Base-by-base conservation (phyloP, 2,113 vertebrate species). In the Notothenia coriiceps region DNA sequence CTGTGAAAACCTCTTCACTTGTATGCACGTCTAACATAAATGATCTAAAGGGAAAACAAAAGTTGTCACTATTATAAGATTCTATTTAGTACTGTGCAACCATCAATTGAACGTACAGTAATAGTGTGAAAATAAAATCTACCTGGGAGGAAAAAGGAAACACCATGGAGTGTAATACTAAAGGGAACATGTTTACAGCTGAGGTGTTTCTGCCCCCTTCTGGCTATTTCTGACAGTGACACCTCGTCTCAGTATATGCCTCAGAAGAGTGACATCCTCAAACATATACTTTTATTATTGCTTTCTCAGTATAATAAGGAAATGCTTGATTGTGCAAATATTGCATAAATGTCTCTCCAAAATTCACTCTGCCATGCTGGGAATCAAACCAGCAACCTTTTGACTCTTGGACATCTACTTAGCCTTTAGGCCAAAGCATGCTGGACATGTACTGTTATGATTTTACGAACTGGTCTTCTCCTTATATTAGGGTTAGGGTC, bases 201-300 rank as follows among this genome's bases (percentile, higher is more conserved):
- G n/a, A 51, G 59, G 20, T 62, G 70, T 69, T 4, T 79, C 85
- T 89, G 89, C 88, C 88, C 77, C 63, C 91, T 86, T 63, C 69
- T 91, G 92, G 87, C 65, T 33, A 44, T 65, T 72, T 70, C 2
- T 50, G 11, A 40, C 49, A 59, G n/a, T 57, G 15, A 17, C 44
- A 18, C 1, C 6, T 62, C 0, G 49, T 71, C n/a, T 13, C 18
- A 63, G 18, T 3, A 43, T 44, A 4, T 20, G 29, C 35, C 15
- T 10, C 10, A 9, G 33, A 59, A 60, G 10, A 20, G 18, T 29
- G 2, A 59, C 6, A 22, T 29, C 6, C 54, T 20, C 10, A 55
- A 55, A 10, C 54, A 55, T 22, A 10, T 1, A 13, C 4, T 6
- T 55, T 8, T 55, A 22, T 22, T 29, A 20, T 56, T 40, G 35